Base-by-base conservation (phyloP, 2,113 vertebrate species). In the Colossoma macropomum region DNA sequence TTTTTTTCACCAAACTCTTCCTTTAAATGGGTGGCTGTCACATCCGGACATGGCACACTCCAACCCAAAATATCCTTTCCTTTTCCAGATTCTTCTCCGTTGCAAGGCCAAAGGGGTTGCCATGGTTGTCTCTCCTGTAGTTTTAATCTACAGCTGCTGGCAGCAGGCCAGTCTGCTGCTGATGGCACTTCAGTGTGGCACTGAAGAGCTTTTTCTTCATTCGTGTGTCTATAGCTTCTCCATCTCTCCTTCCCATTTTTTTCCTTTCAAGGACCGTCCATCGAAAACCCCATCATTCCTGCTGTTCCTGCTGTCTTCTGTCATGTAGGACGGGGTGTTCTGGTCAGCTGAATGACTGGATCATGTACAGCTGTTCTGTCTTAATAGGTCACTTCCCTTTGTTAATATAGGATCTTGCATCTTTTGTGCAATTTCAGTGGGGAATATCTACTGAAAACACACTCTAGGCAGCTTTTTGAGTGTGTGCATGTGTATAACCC, bases 41-140 rank as follows among this genome's bases (percentile, higher is more conserved):
- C 45, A 59, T 17, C 28, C 63, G 1, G 59, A 28, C 34, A 38
- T 32, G 32, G 38, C 21, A 76, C 7, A 41, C 16, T 60, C n/a
- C 63, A 32, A 25, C 6, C 30, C 63, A 21, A 50, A 23, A 66
- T 12, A 23, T 75, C 11, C 11, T 68, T 21, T 25, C 27, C 11
- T 23, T 38, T 28, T 75, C 19, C 25, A 69, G 17, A 71, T 68
- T 66, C 80, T 52, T 1, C 5, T 65, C 54, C 75, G 56, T 41
- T 83, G 63, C 48, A 60, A 62, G 84, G 77, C 79, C 84, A 82
- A 23, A 68, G 2, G 68, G 28, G 21, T 59, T 59, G 25, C 62
- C 74, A 50, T 80, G 80, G 65, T 45, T 68, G 21, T 54, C 63
- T 75, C 19, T 8, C 81, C 80, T 82, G 79, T 75, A 73, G 12